Evolutionary conservation across 2,797 vertebrate genomes (phyloP).

Genomic region (Mycteria americana): DNA sequence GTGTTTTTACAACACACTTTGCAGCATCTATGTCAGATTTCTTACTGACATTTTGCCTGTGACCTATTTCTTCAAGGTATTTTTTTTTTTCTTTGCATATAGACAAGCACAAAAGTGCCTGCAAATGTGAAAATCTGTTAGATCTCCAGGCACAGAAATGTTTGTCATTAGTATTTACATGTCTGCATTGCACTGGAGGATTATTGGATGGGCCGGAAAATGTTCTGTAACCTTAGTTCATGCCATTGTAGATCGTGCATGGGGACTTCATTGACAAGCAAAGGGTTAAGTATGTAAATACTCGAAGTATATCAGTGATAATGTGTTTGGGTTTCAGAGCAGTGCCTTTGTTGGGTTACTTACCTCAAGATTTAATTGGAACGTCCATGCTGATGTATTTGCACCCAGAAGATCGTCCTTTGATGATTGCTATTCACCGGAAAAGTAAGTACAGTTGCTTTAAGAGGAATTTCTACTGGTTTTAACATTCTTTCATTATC

Average conservation of each 20-base stretch:
- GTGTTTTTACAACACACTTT: background rate
- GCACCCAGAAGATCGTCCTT: constrained; percentile 74
- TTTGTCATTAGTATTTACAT: background rate
- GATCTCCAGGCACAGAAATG: background rate
- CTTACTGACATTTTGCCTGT: background rate
- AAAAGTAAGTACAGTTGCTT: constrained; percentile 64
- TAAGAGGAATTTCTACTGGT: background rate
- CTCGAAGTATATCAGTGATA: background rate
- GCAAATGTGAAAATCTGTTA: background rate
- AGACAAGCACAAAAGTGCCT: background rate
- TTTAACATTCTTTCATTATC: background rate
- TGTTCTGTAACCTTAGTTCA: background rate
- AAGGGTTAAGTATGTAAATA: background rate
- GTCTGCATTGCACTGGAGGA: background rate
- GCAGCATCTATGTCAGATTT: background rate
- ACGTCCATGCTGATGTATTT: constrained; percentile 72
- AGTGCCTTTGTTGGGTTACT: constrained; percentile 77
- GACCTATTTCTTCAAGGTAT: background rate
- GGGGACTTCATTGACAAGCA: background rate
- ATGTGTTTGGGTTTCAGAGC: constrained; percentile 64
- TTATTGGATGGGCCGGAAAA: background rate
- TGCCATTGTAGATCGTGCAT: background rate
- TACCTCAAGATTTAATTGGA: constrained; percentile 77
- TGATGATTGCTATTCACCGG: constrained; percentile 73
- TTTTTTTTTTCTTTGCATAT: background rate